Percentiles rank a stretch among this genome's conserved stretches.
Conservation (phyloP, 2,113 vertebrate genomes). For the Aegotheles bennettii region DNA sequence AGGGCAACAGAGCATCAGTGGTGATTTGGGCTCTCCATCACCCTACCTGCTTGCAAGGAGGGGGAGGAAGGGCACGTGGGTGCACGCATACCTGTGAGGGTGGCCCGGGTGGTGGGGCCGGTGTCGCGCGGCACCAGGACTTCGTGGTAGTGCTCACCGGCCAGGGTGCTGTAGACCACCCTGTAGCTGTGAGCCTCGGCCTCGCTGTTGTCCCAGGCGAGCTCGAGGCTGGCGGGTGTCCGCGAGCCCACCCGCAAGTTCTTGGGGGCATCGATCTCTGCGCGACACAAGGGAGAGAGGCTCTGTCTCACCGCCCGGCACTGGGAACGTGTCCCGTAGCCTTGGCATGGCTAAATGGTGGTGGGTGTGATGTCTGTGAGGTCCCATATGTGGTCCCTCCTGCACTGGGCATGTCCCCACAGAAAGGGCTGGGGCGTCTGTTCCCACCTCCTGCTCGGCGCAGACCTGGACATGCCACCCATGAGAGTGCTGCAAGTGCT, state of each 20-base stretch:
- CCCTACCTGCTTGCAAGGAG: background rate
- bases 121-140: conserved; percentile 78
- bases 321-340: fast-evolving
- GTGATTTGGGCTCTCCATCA: background rate
- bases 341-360: fast-evolving
- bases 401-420: fast-evolving
- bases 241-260: conserved; percentile 85
- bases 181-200: conserved; percentile 88
- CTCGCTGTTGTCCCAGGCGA: conserved; percentile 97
- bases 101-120: conserved; percentile 83
- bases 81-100: conserved; percentile 78
- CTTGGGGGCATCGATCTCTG: conserved; percentile 97
- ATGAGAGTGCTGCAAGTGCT: fast-evolving
- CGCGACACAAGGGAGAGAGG: conserved; percentile 73
- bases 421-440: background rate
- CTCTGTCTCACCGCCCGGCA: fast-evolving
- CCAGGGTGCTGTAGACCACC: conserved; percentile 94
- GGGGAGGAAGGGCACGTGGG: fast-evolving
- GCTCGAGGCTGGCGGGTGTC: conserved; percentile 82
- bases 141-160: conserved; percentile 93
- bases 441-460: background rate
- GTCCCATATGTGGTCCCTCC: fast-evolving
- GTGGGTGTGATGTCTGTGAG: background rate
- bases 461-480: background rate
- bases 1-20: fast-evolving